Evolutionary conservation across 1,140 invertebrate species (phyloP), one percentile per base, ranked within the genome.

Genomic region (Heliconius congener): DNA sequence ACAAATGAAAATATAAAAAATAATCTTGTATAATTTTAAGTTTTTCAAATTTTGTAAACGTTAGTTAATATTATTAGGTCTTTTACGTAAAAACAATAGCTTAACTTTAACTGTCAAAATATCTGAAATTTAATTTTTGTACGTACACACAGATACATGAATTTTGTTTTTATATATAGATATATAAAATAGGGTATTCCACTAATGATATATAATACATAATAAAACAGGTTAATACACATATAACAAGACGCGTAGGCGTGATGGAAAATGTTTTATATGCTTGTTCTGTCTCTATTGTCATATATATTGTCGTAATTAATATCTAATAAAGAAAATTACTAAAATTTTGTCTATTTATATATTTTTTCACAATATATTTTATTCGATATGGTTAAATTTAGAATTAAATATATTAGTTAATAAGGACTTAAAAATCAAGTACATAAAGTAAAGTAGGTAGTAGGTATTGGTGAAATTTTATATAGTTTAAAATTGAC

Each of bases 181-280:
- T 80, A 78, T 81, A 84, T 84, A 85, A 80, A 73, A 78, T 71
- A 78, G 77, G 77, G 75, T 72, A 84, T 81, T 81, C 60, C 46
- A 77, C 72, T 80, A 82, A 86, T 86, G 83, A 87, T 87, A 86
- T 81, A 81, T 73, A 70, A 72, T 74, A 73, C 8, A 78, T 70
- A 73, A 78, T 78, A 78, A 78, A 78, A 78, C 72, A 78, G 77
- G 77, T 78, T 78, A 78, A 73, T 74, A 78, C 74, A 72, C 72
- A 74, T 78, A 78, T 60, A 70, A 71, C 16, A 60, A 39, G 60
- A 50, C 46, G 77, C 46, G 77, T 78, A 70, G 77, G 77, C 73
- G 72, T 78, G 18, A 77, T 77, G 46, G 75, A 74, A 55, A 74
- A 78, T 74, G 50, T 70, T 78, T 78, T 73, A 78, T 73, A 46